Base-by-base conservation (phyloP, 35 echinoderm and acorn worm genomes). In the Amphiura filiformis region DNA sequence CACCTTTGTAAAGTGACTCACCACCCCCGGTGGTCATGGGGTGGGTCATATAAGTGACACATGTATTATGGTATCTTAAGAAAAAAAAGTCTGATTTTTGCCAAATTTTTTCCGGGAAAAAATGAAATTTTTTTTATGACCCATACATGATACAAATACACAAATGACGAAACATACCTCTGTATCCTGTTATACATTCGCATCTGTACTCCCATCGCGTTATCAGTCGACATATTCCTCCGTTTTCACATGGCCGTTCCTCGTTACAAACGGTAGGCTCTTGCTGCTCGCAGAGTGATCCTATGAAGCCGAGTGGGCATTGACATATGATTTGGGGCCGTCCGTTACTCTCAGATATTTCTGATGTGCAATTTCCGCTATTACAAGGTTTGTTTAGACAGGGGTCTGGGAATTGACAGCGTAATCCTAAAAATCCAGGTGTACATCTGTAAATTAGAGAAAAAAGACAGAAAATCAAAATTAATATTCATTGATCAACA, bases 121-220 rank as follows among this genome's bases (percentile, higher is more conserved):
- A 9, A 30, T 9, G 13, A 77, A 30, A 30, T 77, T n/a, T 77
- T 77, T 9, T 9, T n/a, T 12, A 35, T 12, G n/a, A 13, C 34
- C n/a, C 28, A 30, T 12, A 12, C 34, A 77, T 35, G 76, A 30
- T n/a, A 9, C 9, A 31, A 12, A 5, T 77, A 5, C 76, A n/a
- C 40, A n/a, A n/a, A n/a, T n/a, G n/a, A n/a, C n/a, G n/a, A n/a
- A n/a, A 83, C 81, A 13, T 65, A 84, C 88, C 88, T 76, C 80
- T 90, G 4, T 84, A 80, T n/a, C 80, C 57, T 26, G 80, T 26
- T 13, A 38, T 90, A 56, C 88, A 90, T 20, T 70, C 52, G 57
- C 88, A 90, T 28, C 65, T 41, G 37, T 90, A 90, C 12, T 90
- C 57, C 26, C 79, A 90, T 38, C 36, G 65, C 7, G 80, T 82